Percentiles rank a stretch among this genome's conserved stretches.
Evolutionary conservation across 2,888 invertebrate genomes (phyloP).

Genomic region (Eupithecia subfuscata): DNA sequence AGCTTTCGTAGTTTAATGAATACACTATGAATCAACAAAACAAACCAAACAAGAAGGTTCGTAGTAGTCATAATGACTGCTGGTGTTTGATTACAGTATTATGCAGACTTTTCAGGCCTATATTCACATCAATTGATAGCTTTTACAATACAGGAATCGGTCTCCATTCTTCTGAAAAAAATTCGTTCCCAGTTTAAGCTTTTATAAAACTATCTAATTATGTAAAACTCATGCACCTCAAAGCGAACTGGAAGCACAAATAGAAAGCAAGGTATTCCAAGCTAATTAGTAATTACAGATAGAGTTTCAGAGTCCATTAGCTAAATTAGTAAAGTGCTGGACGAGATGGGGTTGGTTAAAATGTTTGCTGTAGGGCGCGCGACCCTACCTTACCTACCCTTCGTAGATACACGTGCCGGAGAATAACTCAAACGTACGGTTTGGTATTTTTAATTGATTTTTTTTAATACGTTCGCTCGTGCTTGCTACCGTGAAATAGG

Average conservation of each 20-base stretch:
- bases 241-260: neutral
- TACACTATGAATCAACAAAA: no score
- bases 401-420: neutral
- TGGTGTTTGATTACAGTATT: no score
- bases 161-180: no score
- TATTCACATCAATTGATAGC: no score
- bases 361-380: slow-evolving; percentile 25
- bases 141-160: no score
- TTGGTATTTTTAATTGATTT: slow-evolving; percentile 5
- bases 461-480: neutral
- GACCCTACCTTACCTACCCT: slow-evolving; percentile 7
- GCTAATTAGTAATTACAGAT: slow-evolving; percentile 57
- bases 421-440: slow-evolving; percentile 8
- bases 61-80: no score
- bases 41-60: no score
- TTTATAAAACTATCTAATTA: neutral
- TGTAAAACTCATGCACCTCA: neutral
- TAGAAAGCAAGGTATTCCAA: slow-evolving; percentile 39
- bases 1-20: no score
- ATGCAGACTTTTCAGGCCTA: no score
- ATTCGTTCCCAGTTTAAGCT: no score
- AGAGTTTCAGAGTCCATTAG: slow-evolving; percentile 63
- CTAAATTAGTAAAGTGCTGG: slow-evolving; percentile 51
- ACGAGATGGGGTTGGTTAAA: slow-evolving; percentile 28
- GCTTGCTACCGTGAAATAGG: neutral